Conservation (phyloP, 2,888 invertebrate species). For the Nomada fabriciana region DNA sequence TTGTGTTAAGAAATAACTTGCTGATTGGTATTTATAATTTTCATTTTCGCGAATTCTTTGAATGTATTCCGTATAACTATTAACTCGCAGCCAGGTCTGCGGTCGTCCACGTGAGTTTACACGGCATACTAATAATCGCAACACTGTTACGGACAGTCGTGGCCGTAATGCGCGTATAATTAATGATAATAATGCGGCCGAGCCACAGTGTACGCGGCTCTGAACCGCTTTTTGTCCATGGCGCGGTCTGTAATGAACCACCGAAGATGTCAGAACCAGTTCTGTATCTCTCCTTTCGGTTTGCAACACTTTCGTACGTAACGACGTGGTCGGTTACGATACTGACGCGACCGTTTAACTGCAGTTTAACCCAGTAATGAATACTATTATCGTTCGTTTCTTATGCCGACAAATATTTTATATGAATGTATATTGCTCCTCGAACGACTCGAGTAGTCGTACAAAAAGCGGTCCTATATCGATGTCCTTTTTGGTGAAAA, state of each 20-base stretch:
- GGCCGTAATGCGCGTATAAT: constrained; percentile 70
- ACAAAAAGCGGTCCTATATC: constrained; percentile 4
- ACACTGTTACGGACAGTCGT: constrained; percentile 65
- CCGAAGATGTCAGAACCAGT: constrained; percentile 73
- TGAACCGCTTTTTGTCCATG: constrained; percentile 62
- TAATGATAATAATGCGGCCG: constrained; percentile 71
- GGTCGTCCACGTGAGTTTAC: constrained; percentile 28
- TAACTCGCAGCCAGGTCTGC: neutral
- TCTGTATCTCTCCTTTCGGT: constrained; percentile 67
- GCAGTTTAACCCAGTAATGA: constrained; percentile 66
- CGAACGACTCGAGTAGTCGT: constrained; percentile 15
- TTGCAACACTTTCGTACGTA: constrained; percentile 58
- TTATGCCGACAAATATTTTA: constrained; percentile 58
- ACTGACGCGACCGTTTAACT: constrained; percentile 67
- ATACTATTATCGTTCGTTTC: constrained; percentile 59
- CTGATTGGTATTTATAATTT: no score
- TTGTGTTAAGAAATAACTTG: no score
- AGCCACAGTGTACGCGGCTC: constrained; percentile 47
- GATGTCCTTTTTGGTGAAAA: constrained; percentile 1
- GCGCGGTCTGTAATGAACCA: constrained; percentile 65
- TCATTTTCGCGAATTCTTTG: no score
- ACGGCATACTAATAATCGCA: constrained; percentile 55
- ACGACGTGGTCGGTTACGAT: constrained; percentile 62
- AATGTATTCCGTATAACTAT: no score
- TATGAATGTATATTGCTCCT: constrained; percentile 47